Base-by-base conservation (phyloP, 2,113 vertebrate genomes). In the Ellobius talpinus region DNA sequence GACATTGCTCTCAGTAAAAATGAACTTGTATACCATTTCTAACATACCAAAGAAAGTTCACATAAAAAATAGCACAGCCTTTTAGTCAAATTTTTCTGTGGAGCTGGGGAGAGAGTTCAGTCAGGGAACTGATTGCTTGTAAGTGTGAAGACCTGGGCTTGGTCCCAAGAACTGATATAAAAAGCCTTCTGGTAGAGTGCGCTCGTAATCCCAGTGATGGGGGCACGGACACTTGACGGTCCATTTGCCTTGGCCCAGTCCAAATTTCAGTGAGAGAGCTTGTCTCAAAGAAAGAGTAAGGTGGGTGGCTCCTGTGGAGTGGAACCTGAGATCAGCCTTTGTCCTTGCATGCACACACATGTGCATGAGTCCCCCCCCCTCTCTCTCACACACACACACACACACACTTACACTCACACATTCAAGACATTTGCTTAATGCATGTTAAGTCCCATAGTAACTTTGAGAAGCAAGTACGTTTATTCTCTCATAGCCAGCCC, bases 11-110 rank as follows among this genome's bases (percentile, higher is more conserved):
- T 93, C 61, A 82, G 55, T 82, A 65, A 66, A 76, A 74, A 91
- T 79, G 89, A 81, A 73, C 73, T 50, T 77, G 47, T 17, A 84
- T 50, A 87, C 42, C 29, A 95, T 76, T 77, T 91, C 68, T 95
- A 96, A 96, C 42, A 91, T 93, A 42, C 52, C 70, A 94, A 95
- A 95, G 61, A 76, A 87, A 70, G 65, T 91, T 91, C 52, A 81
- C 87, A 39, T 68, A 85, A 73, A 96, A 96, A 96, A 76, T 14
- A 93, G 87, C 33, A 87, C 63, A 92, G 47, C 4, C 16, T 84
- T 92, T 91, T 50, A 72, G 31, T 70, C 42, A 93, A 39, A n/a
- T 39, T 52, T 90, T 96, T 21, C 23, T 79, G 82, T 19, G 42
- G 39, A 26, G 58, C 61, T 7, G 16, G 13, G n/a, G 61, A 42